Conservation (phyloP, 2,113 vertebrate genomes). For the Cyprinodon brontotheroides region DNA sequence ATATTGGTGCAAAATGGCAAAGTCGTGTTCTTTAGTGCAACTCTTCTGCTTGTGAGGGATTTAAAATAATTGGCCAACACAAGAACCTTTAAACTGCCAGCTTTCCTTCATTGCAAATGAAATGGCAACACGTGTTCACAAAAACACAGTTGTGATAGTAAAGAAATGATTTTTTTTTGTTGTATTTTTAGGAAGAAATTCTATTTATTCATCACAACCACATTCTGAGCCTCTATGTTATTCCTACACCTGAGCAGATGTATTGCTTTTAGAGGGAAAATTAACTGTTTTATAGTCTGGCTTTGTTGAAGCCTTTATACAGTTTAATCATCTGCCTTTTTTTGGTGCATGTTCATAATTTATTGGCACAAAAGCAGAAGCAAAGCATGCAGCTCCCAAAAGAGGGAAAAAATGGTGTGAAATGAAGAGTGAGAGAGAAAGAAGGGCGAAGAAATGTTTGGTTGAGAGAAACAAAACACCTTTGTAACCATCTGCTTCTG, state of each 20-base stretch:
- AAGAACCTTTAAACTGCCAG: conserved; percentile 8
- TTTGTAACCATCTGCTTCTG: conserved; percentile 66
- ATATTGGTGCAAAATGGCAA: conserved; percentile 36
- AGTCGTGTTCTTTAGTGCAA: conserved; percentile 61
- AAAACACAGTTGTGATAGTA: conserved; percentile 9
- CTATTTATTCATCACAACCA: not conserved
- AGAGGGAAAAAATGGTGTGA: conserved; percentile 6
- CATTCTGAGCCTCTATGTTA: not conserved
- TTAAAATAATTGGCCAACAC: conserved; percentile 75
- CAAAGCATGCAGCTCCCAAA: conserved; percentile 27
- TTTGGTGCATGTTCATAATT: conserved; percentile 25
- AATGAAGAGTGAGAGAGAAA: conserved; percentile 6
- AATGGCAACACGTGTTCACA: conserved; percentile 24
- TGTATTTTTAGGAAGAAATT: conserved; percentile 6
- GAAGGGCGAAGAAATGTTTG: not conserved
- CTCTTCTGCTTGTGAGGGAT: conserved; percentile 66
- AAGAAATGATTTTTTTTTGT: conserved; percentile 27
- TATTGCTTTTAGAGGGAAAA: conserved; percentile 14
- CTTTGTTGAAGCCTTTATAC: conserved; percentile 30
- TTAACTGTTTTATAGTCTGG: conserved; percentile 17
- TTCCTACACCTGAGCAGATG: conserved; percentile 1
- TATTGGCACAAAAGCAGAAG: conserved; percentile 13
- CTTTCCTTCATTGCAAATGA: conserved; percentile 42
- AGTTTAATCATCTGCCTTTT: conserved; percentile 32
- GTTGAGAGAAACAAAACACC: not conserved